phyloP scores from a whole-genome alignment of 2,888 invertebrate genomes.

The Eupithecia pulchellata region DNA sequence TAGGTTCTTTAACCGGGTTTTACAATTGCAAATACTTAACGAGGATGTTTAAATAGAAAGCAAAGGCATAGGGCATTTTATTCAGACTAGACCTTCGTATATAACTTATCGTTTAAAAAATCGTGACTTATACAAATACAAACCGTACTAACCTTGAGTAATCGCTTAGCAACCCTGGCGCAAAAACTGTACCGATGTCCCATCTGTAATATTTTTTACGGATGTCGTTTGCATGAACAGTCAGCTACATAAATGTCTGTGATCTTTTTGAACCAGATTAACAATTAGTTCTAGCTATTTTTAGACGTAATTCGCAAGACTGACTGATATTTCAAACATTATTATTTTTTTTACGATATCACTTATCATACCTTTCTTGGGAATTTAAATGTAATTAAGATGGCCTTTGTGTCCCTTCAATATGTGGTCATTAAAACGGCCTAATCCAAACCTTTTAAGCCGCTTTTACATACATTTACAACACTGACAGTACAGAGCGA shows the following conservation, averaged over 20 bases:
- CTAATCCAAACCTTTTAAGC: not conserved
- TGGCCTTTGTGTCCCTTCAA: not conserved
- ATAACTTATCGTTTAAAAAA: not conserved
- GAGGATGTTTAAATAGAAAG: not conserved
- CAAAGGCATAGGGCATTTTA: not conserved
- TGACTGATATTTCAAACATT: too few species aligned
- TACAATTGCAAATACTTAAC: not conserved
- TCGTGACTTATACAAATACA: slow-evolving; percentile 7
- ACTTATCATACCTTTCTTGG: too few species aligned
- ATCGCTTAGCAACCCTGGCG: slow-evolving; percentile 27
- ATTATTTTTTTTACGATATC: too few species aligned
- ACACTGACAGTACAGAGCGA: slow-evolving; percentile 33
- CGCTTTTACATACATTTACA: not conserved
- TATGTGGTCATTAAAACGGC: not conserved
- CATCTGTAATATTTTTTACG: slow-evolving; percentile 37
- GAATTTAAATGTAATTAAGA: too few species aligned
- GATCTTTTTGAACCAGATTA: not conserved
- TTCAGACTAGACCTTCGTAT: not conserved
- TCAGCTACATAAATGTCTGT: slow-evolving; percentile 1
- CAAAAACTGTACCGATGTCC: slow-evolving; percentile 21
- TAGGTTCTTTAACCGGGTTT: not conserved
- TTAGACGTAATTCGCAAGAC: not conserved
- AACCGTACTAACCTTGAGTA: slow-evolving; percentile 36
- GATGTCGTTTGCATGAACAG: slow-evolving; percentile 48
- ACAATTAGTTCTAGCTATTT: not conserved